phyloP scores from a whole-genome alignment of 2,888 invertebrate species.

The Coleophora flavipennella region DNA sequence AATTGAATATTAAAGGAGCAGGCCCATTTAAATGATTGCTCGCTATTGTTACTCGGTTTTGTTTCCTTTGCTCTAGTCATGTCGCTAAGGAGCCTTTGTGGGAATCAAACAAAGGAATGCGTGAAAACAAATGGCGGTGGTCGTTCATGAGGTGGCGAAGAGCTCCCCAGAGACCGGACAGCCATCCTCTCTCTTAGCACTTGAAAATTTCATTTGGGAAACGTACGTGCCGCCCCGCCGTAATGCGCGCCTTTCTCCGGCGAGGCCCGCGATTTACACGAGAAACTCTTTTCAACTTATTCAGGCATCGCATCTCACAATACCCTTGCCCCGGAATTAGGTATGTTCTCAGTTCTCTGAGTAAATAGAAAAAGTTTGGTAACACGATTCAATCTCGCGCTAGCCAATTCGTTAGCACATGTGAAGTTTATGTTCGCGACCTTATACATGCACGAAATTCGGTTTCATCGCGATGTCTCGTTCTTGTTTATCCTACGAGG shows the following conservation, averaged over 20 bases:
- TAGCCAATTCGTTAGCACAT: constrained; percentile 20
- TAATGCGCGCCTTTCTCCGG: constrained; percentile 50
- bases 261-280: constrained; percentile 42
- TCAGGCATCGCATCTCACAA: constrained; percentile 37
- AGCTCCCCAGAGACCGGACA: constrained; percentile 30
- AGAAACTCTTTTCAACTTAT: constrained; percentile 45
- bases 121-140: constrained; percentile 32
- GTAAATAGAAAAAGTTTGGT: constrained; percentile 48
- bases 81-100: constrained; percentile 19
- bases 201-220: constrained; percentile 62
- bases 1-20: too few relatives aligned
- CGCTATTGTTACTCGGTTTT: too few relatives aligned
- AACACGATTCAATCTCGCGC: constrained; percentile 41
- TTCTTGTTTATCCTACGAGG: constrained; percentile 30
- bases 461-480: constrained; percentile 24
- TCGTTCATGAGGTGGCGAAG: constrained; percentile 30
- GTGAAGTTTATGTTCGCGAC: constrained; percentile 19
- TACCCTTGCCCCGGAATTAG: constrained; percentile 50
- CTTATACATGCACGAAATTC: constrained; percentile 29
- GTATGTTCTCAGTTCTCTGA: constrained; percentile 33
- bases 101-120: constrained; percentile 28
- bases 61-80: too few relatives aligned
- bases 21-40: too few relatives aligned
- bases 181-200: constrained; percentile 38
- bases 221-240: constrained; percentile 54